These are phyloP conservation scores for Ophioninae sp. DNA, from an alignment of 2,888 invertebrate species.

Conservation along the genomic window DNA sequence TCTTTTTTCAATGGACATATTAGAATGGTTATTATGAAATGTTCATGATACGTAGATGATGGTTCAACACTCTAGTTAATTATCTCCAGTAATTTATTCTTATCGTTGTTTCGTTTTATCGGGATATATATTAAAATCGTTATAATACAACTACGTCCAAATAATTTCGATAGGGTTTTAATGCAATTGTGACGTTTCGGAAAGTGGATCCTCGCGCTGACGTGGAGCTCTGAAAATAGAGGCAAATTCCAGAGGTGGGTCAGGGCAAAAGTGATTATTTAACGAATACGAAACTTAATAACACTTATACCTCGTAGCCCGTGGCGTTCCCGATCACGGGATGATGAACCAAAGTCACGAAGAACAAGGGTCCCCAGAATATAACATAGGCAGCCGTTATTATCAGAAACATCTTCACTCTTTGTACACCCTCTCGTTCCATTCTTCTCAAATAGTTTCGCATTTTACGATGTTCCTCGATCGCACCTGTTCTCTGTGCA, in stretches of 20 bases:
- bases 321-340: slow-evolving; percentile 87
- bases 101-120: neutral
- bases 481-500: slow-evolving; percentile 81
- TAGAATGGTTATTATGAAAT: neutral
- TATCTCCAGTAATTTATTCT: neutral
- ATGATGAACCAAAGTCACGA: slow-evolving; percentile 91
- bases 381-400: slow-evolving; percentile 92
- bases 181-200: too few relatives aligned
- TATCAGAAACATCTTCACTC: slow-evolving; percentile 93
- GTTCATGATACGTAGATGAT: neutral
- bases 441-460: slow-evolving; percentile 89
- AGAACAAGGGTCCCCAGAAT: slow-evolving; percentile 95
- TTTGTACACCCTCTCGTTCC: slow-evolving; percentile 90
- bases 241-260: neutral
- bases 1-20: neutral
- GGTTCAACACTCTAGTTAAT: neutral
- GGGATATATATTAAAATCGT: neutral
- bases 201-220: too few relatives aligned
- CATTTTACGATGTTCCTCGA: slow-evolving; percentile 88
- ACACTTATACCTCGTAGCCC: slow-evolving; percentile 86
- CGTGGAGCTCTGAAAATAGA: too few relatives aligned
- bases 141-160: neutral
- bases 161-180: neutral
- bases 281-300: slow-evolving; percentile 14
- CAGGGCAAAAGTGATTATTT: neutral